These are phyloP conservation scores for Drosophila birchii DNA, from an alignment of 2,888 invertebrate genomes.

Conservation along the genomic window DNA sequence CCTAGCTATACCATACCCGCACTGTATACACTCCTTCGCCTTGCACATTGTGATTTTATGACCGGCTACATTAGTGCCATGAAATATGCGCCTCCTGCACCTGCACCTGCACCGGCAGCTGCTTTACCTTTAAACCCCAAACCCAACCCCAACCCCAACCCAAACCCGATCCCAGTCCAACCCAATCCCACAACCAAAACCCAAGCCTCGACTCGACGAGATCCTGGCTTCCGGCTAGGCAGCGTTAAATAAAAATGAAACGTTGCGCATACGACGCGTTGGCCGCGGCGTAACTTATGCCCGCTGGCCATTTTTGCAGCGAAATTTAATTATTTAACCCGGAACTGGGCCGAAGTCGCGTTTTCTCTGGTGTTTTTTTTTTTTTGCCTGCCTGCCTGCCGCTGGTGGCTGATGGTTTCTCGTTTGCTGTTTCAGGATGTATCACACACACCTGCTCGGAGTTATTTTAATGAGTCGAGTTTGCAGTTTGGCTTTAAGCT, in stretches of 20 bases:
- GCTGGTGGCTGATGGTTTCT: slow-evolving; percentile 39
- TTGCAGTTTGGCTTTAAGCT: slow-evolving; percentile 64
- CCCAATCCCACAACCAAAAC: slow-evolving; percentile 55
- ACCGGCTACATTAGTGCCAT: slow-evolving; percentile 80
- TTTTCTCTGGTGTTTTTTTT: slow-evolving; percentile 16
- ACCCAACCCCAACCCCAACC: slow-evolving; percentile 16
- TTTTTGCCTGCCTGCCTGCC: not conserved
- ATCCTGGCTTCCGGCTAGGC: slow-evolving; percentile 74
- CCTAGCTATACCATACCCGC: not conserved
- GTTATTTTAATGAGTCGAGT: slow-evolving; percentile 73
- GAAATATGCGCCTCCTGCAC: slow-evolving; percentile 74
- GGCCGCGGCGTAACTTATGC: slow-evolving; percentile 79
- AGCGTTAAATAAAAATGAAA: slow-evolving; percentile 77
- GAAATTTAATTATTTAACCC: slow-evolving; percentile 81
- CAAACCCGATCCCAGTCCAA: slow-evolving; percentile 2
- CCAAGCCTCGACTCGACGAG: slow-evolving; percentile 54
- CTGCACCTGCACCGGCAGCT: slow-evolving; percentile 57
- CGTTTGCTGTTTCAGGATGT: slow-evolving; percentile 56
- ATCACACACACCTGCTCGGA: slow-evolving; percentile 71
- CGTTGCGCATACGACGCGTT: slow-evolving; percentile 74
- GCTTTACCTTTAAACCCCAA: slow-evolving; percentile 31
- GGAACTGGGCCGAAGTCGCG: slow-evolving; percentile 72
- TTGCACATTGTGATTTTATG: slow-evolving; percentile 79
- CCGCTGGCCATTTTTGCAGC: slow-evolving; percentile 75
- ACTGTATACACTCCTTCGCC: slow-evolving; percentile 24